These are phyloP conservation scores for Apocheima hispidaria DNA, from an alignment of 2,888 invertebrate genomes.

Conservation along the genomic window DNA sequence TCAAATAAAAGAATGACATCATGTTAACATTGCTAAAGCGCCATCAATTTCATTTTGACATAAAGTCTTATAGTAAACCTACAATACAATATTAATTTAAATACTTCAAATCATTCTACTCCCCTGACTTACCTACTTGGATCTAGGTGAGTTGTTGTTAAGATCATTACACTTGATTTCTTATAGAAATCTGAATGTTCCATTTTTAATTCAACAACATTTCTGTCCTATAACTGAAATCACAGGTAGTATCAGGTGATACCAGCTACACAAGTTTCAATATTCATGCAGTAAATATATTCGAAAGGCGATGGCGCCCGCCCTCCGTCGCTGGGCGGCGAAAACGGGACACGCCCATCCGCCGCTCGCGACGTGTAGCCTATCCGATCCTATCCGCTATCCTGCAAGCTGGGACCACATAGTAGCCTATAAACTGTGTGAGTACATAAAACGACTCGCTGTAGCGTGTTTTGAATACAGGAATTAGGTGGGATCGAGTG, in stretches of 20 bases:
- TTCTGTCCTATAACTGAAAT: background rate
- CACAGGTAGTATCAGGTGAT: slow-evolving; percentile 5
- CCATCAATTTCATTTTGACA: too few relatives aligned
- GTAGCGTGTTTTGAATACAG: slow-evolving; percentile 44
- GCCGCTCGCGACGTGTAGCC: slow-evolving; percentile 46
- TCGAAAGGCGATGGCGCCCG: slow-evolving; percentile 57
- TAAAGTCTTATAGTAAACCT: too few relatives aligned
- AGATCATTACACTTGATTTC: too few relatives aligned
- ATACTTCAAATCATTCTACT: too few relatives aligned
- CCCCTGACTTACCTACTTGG: too few relatives aligned
- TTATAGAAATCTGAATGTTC: background rate
- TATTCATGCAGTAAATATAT: slow-evolving; percentile 55
- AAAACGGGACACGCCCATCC: slow-evolving; percentile 75
- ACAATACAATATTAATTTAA: too few relatives aligned
- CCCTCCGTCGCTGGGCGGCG: slow-evolving; percentile 75
- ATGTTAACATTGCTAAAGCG: too few relatives aligned
- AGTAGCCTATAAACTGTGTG: slow-evolving; percentile 35
- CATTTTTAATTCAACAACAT: background rate
- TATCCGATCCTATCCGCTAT: slow-evolving; percentile 39
- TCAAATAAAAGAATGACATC: too few relatives aligned
- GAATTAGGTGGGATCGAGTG: slow-evolving; percentile 30
- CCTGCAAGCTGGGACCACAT: slow-evolving; percentile 34
- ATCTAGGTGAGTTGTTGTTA: too few relatives aligned
- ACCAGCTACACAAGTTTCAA: slow-evolving; percentile 42
- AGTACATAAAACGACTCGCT: slow-evolving; percentile 49